Evolutionary conservation across 2,888 invertebrate genomes (phyloP).

Genomic region (Leucophora obtusa): DNA sequence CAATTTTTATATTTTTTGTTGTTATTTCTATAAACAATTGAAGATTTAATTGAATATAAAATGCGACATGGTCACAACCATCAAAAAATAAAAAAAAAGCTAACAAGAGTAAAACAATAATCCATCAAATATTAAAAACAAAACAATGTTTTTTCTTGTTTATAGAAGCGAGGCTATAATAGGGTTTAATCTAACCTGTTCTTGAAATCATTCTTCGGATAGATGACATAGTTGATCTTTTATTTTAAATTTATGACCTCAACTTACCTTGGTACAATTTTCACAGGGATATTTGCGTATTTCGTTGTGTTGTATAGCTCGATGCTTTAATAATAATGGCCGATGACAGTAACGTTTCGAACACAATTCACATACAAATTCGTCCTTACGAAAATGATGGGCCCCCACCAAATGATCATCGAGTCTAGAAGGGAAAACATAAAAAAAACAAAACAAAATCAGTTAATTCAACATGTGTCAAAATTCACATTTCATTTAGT

Average conservation of each 20-base stretch:
- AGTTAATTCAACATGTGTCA: conserved; percentile 50
- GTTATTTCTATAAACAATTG: conserved; percentile 46
- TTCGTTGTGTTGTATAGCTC: conserved; percentile 88
- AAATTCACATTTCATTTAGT: conserved; percentile 56
- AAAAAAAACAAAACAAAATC: conserved; percentile 27
- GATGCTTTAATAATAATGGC: conserved; percentile 89
- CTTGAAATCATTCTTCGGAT: not conserved
- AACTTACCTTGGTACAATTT: conserved; percentile 90
- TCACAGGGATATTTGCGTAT: conserved; percentile 94
- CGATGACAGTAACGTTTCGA: conserved; percentile 90
- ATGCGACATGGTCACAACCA: conserved; percentile 49
- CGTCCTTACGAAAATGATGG: conserved; percentile 88
- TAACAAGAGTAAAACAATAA: conserved; percentile 57
- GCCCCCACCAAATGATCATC: conserved; percentile 89
- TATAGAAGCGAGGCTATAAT: no score
- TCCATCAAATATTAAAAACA: conserved; percentile 57
- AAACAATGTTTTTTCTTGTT: not conserved
- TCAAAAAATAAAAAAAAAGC: conserved; percentile 17
- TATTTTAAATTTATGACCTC: conserved; percentile 28
- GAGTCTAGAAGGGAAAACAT: conserved; percentile 82
- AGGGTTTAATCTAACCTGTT: not conserved
- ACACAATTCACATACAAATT: conserved; percentile 91
- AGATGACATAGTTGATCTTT: not conserved
- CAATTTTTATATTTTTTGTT: conserved; percentile 21
- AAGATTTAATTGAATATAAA: conserved; percentile 35